Evolutionary conservation across 2,797 vertebrate genomes (phyloP), one percentile per base, ranked within the genome.

Genomic region (Micropoecilia bifurca): DNA sequence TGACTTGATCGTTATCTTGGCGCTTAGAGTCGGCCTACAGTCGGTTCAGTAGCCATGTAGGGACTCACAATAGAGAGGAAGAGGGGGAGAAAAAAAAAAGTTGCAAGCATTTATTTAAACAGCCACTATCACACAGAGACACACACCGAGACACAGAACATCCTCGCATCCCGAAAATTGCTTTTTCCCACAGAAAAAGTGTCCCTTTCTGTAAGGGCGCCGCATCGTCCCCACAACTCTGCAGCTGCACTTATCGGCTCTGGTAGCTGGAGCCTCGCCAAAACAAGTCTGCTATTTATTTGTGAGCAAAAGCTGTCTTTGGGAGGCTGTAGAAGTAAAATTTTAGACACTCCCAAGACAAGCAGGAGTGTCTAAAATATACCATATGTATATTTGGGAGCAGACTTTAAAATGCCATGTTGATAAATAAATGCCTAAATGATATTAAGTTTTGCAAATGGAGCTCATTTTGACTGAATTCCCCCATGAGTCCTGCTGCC

Each of bases 1-100:
- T 81, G 73, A 25, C 73, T 59, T 83, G 87, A 87, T 89, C 71
- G 74, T 76, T 86, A 87, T 84, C 74, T 87, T 77, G 74, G 79
- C 78, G 73, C 79, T 7, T 61, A 43, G 74, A 74, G 76, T 47
- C 76, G 36, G 71, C 80, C 61, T 77, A 77, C 66, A 83, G 78
- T 43, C 74, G 48, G 10, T 46, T 39, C 69, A 50, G 10, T 39
- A 53, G 71, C 45, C 74, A 43, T 25, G 36, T 2, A 20, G 76
- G 55, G 74, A 71, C 76, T 76, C n/a, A 74, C 53, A 66, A 25
- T 66, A 12, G 76, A 10, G 63, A n/a, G 71, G 28, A 68, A 72
- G 16, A 80, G 71, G 28, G 13, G 2, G 3, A 10, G 1, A 33
- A 6, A 61, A 28, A 28, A 28, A 74, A 59, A 50, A 76, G 46